Evolutionary conservation across 2,797 vertebrate species (phyloP), one percentile per base, ranked within the genome.

Genomic region (Ptychadena robeensis): DNA sequence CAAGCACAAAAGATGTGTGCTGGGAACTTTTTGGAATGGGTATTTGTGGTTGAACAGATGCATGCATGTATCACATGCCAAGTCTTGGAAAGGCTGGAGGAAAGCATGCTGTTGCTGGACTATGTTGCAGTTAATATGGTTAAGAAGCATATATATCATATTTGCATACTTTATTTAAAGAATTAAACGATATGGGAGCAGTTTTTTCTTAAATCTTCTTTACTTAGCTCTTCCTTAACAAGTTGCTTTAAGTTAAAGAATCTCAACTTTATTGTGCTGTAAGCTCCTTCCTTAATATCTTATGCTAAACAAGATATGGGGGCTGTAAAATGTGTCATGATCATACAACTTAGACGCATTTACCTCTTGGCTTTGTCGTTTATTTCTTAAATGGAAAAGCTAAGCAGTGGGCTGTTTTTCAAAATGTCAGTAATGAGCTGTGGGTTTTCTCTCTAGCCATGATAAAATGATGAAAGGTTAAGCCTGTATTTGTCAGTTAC

Each of bases 361-460:
- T 34, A 73, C 31, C 14, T 44, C 48, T 61, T 34, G 11, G 70
- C 65, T 81, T 59, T 82, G 40, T 75, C 34, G 25, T 66, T 37
- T 31, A 25, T 38, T 73, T 53, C 37, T 59, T 67, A 82, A 68
- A 64, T 44, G 37, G 75, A 68, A 74, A 27, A 69, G 61, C 67
- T 59, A 75, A 57, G 25, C 25, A 67, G 71, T 14, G 9, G 63
- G 35, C 71, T 59, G 80, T 64, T 75, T 61, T 75, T 59, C n/a
- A 82, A 75, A 75, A 68, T 75, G 72, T 27, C 22, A 27, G 35
- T 81, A 81, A 81, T 53, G 71, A 81, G 71, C 59, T 59, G 71
- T 35, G 30, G 37, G 61, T 53, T 48, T 37, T 37, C 70, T 66
- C 73, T 82, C 44, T 59, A 14, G 71, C 14, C 30, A 27, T 30